A percentile compares a stretch with the other conserved stretches of the same genome.
phyloP scores from a whole-genome alignment of 2,888 invertebrate species.

The Eupelmus urozonus region DNA sequence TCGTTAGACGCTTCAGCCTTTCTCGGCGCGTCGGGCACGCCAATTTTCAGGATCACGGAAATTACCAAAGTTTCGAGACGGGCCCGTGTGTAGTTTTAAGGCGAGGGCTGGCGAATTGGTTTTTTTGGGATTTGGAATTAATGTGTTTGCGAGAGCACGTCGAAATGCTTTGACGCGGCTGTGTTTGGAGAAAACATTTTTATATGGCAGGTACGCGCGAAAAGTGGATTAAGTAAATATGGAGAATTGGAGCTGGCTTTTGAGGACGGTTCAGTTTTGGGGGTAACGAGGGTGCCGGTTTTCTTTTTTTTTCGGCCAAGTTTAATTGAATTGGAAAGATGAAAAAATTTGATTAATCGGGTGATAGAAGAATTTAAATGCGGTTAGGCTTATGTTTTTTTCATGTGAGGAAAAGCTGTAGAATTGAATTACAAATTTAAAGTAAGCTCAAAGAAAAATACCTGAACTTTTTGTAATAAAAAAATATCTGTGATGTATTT shows the following conservation, averaged over 20 bases:
- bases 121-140: slow-evolving; percentile 27
- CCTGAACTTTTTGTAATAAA: too few relatives aligned
- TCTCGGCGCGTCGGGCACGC: slow-evolving; percentile 7
- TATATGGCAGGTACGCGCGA: neutral
- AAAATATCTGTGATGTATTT: too few relatives aligned
- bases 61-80: slow-evolving; percentile 15
- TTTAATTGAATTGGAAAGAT: too few relatives aligned
- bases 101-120: slow-evolving; percentile 14
- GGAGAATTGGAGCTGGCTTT: neutral
- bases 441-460: too few relatives aligned
- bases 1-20: slow-evolving; percentile 26
- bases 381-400: too few relatives aligned
- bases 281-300: too few relatives aligned
- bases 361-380: too few relatives aligned
- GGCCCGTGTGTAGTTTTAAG: neutral
- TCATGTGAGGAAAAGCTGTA: too few relatives aligned
- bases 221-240: slow-evolving; percentile 7
- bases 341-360: too few relatives aligned
- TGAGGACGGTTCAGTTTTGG: neutral
- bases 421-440: too few relatives aligned
- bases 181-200: neutral
- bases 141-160: neutral
- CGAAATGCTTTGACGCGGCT: neutral
- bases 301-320: too few relatives aligned
- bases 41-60: slow-evolving; percentile 31